phyloP scores from a whole-genome alignment of 2,888 invertebrate species.

The Didymodactylos carnosus region DNA sequence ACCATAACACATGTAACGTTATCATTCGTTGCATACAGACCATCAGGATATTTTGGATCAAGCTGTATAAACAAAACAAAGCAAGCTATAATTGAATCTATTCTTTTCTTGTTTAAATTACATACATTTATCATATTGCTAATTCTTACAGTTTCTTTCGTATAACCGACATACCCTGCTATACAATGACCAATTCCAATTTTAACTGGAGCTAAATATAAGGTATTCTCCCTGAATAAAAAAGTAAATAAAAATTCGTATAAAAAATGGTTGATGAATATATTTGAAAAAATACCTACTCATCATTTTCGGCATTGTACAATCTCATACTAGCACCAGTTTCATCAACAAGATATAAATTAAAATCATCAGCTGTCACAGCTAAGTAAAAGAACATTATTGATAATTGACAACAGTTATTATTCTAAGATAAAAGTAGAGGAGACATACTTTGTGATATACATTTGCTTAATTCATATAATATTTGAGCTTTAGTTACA shows the following conservation, averaged over 20 bases:
- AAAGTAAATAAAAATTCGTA: neutral
- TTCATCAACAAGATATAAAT: neutral
- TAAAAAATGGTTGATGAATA: neutral
- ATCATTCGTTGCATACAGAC: neutral
- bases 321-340: neutral
- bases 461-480: neutral
- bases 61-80: neutral
- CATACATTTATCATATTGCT: slow-evolving; percentile 33
- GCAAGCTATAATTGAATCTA: neutral
- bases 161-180: slow-evolving; percentile 58
- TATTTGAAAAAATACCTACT: neutral
- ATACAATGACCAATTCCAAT: slow-evolving; percentile 42
- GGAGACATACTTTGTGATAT: neutral
- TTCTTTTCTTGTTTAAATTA: neutral
- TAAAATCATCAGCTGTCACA: neutral
- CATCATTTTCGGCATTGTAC: neutral
- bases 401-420: no score
- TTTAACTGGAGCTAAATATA: neutral
- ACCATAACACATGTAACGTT: neutral
- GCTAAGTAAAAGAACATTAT: neutral
- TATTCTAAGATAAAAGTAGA: neutral
- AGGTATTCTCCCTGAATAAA: neutral
- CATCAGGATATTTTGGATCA: neutral
- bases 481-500: neutral
- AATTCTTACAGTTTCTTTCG: slow-evolving; percentile 59